A percentile compares a stretch with the other conserved stretches of the same genome.
phyloP scores from a whole-genome alignment of 2,888 invertebrate genomes.

The Glaucopsyche alexis region DNA sequence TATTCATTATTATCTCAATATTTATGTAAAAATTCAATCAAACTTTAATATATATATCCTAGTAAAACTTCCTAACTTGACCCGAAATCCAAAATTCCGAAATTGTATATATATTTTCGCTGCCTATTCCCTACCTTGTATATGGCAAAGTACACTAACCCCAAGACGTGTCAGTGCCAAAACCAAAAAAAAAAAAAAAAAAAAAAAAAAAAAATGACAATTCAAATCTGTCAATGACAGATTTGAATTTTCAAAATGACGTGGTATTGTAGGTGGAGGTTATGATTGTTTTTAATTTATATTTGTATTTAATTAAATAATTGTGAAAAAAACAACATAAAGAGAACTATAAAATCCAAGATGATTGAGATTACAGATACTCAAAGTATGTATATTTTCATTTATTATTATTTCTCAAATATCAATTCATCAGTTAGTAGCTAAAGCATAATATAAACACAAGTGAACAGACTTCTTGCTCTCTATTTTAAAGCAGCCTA shows the following conservation, averaged over 20 bases:
- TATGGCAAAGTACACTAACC: no score
- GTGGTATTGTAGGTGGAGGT: conserved; percentile 57
- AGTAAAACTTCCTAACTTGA: no score
- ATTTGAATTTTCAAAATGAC: conserved; percentile 59
- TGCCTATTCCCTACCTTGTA: no score
- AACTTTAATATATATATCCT: no score
- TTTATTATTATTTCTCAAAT: neutral
- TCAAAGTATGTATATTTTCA: conserved; percentile 83
- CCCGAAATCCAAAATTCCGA: no score
- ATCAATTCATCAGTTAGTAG: neutral
- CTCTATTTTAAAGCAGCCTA: neutral
- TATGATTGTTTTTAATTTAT: conserved; percentile 57
- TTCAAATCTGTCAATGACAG: conserved; percentile 35
- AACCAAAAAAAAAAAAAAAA: no score
- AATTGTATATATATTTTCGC: no score
- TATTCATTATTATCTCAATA: no score
- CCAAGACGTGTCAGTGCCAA: no score
- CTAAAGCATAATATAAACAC: neutral
- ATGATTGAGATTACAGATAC: conserved; percentile 93
- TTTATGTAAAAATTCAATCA: no score
- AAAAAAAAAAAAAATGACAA: no score
- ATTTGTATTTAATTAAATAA: conserved; percentile 49
- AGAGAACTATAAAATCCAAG: conserved; percentile 47
- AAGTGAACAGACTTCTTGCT: no score
- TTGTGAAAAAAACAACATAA: conserved; percentile 38